Conservation (phyloP, 1,140 invertebrate genomes). For the Micrasema longulum region DNA sequence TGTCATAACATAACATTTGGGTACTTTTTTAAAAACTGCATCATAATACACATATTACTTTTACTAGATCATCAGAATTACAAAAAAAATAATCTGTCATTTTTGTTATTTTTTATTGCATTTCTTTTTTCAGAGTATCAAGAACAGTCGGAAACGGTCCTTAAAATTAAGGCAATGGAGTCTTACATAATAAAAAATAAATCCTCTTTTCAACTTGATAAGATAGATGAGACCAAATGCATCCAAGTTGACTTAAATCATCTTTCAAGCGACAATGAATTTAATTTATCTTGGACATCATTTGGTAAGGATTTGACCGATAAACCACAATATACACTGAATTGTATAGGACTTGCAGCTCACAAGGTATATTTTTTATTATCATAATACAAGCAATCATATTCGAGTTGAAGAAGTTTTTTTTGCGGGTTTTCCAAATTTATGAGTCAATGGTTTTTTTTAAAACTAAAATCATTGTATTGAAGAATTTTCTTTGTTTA, state of each 20-base stretch:
- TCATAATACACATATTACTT: too few relatives aligned
- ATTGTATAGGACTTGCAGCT: conserved; percentile 78
- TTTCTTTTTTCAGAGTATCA: conserved; percentile 68
- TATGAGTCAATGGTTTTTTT: too few relatives aligned
- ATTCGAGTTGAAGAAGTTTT: too few relatives aligned
- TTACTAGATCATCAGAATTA: too few relatives aligned
- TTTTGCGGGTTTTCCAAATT: too few relatives aligned
- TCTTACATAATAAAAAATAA: conserved; percentile 69
- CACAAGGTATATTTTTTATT: conserved; percentile 71
- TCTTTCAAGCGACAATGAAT: conserved; percentile 71
- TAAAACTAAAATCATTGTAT: too few relatives aligned
- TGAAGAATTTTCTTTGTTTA: too few relatives aligned
- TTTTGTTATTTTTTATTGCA: conserved; percentile 31
- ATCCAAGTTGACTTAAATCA: conserved; percentile 75
- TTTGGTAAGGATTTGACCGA: conserved; percentile 76
- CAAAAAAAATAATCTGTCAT: too few relatives aligned
- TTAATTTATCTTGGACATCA: conserved; percentile 70
- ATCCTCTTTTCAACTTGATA: conserved; percentile 68
- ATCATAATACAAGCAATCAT: too few relatives aligned
- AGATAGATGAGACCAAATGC: conserved; percentile 73
- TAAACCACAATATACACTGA: conserved; percentile 73
- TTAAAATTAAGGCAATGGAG: conserved; percentile 69
- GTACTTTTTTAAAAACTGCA: too few relatives aligned
- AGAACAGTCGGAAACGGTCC: conserved; percentile 61
- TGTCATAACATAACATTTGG: too few relatives aligned